phyloP scores from a whole-genome alignment of 2,113 vertebrate species.

The Zosterops borbonicus region DNA sequence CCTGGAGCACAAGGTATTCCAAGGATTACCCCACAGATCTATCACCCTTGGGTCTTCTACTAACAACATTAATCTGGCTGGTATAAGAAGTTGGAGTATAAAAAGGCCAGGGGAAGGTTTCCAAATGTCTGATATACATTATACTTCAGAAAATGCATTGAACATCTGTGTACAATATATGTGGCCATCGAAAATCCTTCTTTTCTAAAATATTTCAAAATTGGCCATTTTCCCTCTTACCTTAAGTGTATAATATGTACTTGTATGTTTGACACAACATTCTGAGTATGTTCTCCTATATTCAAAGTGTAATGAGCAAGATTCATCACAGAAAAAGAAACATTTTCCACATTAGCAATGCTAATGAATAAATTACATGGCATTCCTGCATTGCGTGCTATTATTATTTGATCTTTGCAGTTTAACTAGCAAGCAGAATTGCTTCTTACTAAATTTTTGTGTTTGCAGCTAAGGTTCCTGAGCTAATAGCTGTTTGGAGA shows the following conservation, averaged over 20 bases:
- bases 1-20: background rate
- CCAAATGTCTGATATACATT: background rate
- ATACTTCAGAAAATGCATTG: constrained; percentile 7
- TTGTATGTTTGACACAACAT: background rate
- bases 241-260: constrained; percentile 38
- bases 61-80: background rate
- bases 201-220: constrained; percentile 52
- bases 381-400: background rate
- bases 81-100: background rate
- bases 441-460: background rate
- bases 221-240: constrained; percentile 38
- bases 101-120: background rate
- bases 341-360: background rate
- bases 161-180: constrained; percentile 12
- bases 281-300: constrained; percentile 22
- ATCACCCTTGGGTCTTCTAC: background rate
- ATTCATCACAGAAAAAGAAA: constrained; percentile 24
- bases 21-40: background rate
- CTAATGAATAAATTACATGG: constrained; percentile 41
- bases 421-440: constrained; percentile 25
- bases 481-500: constrained; percentile 24
- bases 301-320: constrained; percentile 38
- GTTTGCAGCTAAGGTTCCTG: background rate
- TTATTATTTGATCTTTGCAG: constrained; percentile 23
- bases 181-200: constrained; percentile 13